These are phyloP conservation scores for Symphodus melops DNA, from an alignment of 2,113 vertebrate species.

Conservation along the genomic window DNA sequence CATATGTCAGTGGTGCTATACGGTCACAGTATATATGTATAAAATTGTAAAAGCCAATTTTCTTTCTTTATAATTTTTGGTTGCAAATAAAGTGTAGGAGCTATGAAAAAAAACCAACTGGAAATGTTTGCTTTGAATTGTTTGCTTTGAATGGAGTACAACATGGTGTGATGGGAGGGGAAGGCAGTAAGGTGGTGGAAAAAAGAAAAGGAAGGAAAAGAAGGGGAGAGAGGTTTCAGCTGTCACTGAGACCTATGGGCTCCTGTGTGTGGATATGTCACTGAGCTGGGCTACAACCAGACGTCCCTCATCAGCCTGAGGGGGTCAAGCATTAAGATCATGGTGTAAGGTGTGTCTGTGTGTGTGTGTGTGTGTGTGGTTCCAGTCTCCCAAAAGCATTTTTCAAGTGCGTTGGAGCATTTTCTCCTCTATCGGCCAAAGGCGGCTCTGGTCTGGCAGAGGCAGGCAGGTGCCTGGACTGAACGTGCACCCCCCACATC, in stretches of 20 bases:
- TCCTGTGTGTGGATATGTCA: constrained; percentile 27
- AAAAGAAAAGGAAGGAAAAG: no score
- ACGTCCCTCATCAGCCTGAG: constrained; percentile 53
- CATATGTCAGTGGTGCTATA: constrained; percentile 54
- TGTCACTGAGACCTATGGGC: constrained; percentile 57
- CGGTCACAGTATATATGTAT: constrained; percentile 25
- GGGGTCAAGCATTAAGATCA: constrained; percentile 68
- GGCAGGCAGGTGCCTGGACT: constrained; percentile 70
- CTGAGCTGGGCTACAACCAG: constrained; percentile 26
- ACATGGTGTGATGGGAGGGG: constrained; percentile 26
- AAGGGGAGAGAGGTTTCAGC: constrained; percentile 29
- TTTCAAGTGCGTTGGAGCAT: constrained; percentile 76
- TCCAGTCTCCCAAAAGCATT: constrained; percentile 61
- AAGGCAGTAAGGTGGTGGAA: no score
- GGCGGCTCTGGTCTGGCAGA: constrained; percentile 51
- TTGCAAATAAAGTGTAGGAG: not conserved
- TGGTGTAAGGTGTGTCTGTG: not conserved
- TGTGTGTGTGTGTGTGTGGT: constrained; percentile 20
- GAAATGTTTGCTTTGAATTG: not conserved
- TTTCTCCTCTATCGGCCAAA: constrained; percentile 46
- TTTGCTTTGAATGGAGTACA: constrained; percentile 30
- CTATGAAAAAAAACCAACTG: constrained; percentile 38
- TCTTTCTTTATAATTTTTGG: not conserved
- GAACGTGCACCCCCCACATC: constrained; percentile 37
- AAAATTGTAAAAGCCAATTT: not conserved